Evolutionary conservation across 2,113 vertebrate genomes (phyloP).

Genomic region (Coracopsis vasa): DNA sequence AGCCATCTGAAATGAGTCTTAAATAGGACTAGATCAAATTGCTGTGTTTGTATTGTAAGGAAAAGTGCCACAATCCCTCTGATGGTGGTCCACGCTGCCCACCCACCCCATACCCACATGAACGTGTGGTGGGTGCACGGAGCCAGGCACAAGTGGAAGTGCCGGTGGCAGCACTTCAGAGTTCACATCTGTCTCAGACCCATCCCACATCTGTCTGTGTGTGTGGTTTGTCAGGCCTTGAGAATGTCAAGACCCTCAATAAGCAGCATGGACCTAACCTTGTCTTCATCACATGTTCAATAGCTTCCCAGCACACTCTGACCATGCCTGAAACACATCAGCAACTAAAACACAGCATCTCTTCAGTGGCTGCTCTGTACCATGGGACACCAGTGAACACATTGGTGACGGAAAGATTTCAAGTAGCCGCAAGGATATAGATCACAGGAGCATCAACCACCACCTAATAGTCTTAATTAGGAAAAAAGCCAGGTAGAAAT

Average conservation of each 20-base stretch:
- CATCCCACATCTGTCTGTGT: not conserved
- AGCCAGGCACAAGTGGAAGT: not conserved
- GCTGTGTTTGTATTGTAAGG: not conserved
- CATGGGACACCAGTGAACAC: not conserved
- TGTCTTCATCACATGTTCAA: not conserved
- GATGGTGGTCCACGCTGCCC: fast-evolving
- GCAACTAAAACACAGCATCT: not conserved
- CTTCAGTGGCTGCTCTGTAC: not conserved
- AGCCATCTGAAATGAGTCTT: not conserved
- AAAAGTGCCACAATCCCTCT: not conserved
- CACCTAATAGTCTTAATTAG: slow-evolving; percentile 9
- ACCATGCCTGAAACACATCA: not conserved
- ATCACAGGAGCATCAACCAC: slow-evolving; percentile 34
- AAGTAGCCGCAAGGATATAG: slow-evolving; percentile 51
- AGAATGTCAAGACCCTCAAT: not conserved
- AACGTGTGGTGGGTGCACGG: not conserved
- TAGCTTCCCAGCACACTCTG: not conserved
- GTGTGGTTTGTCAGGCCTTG: not conserved
- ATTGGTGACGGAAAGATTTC: slow-evolving; percentile 50
- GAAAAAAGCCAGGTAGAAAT: slow-evolving; percentile 67
- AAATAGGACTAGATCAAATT: not conserved
- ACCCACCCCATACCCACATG: fast-evolving
- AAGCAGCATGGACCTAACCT: not conserved
- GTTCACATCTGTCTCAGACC: not conserved
- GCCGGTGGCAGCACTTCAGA: not conserved